Evolutionary conservation across 2,113 vertebrate species (phyloP).

Genomic region (Odocoileus hemionus): DNA sequence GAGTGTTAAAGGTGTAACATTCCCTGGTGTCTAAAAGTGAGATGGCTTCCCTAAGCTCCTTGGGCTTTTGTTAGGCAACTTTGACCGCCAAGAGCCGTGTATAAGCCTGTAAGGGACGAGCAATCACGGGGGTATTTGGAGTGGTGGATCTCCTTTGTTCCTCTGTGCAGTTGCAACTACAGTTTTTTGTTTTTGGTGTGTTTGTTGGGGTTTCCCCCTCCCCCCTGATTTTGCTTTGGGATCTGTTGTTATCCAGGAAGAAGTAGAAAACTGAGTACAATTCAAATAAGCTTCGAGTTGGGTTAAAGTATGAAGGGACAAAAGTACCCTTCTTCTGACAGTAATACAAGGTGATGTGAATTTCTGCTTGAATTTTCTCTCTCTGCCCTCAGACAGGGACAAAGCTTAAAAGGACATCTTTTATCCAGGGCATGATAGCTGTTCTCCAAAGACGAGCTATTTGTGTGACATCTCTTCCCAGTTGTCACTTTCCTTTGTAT

Average conservation of each 20-base stretch:
- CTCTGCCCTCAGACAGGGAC: slow-evolving; percentile 21
- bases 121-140: neutral
- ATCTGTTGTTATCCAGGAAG: slow-evolving; percentile 12
- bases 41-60: neutral
- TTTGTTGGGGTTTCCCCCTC: accelerated
- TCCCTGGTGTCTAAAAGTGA: neutral
- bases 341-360: slow-evolving; percentile 25
- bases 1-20: neutral
- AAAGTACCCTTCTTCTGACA: slow-evolving; percentile 16
- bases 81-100: neutral
- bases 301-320: neutral
- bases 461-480: slow-evolving; percentile 69
- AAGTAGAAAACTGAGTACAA: slow-evolving; percentile 32
- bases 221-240: neutral
- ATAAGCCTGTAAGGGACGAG: neutral
- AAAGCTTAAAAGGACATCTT: slow-evolving; percentile 23
- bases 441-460: slow-evolving; percentile 39
- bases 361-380: slow-evolving; percentile 49
- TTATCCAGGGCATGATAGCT: neutral
- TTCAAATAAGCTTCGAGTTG: slow-evolving; percentile 44
- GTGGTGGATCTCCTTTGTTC: neutral
- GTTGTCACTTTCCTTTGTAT: slow-evolving; percentile 69
- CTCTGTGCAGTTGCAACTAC: neutral
- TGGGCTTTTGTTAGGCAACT: neutral
- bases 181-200: neutral